Evolutionary conservation across 2,888 invertebrate genomes (phyloP).

Genomic region (Penaeus monodon): DNA sequence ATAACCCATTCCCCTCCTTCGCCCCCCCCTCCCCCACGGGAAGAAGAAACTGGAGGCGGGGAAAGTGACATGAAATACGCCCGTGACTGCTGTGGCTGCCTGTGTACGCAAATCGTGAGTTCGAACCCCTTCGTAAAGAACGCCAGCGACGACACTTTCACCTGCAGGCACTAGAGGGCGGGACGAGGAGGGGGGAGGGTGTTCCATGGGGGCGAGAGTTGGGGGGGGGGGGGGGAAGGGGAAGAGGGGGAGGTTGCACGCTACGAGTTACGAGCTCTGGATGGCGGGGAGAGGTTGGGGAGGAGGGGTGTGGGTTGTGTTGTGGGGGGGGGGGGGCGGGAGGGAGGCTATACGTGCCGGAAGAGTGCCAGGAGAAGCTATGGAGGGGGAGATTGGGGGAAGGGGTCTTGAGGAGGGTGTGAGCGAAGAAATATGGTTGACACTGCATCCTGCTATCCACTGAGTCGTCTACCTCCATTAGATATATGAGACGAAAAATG

Average conservation of each 20-base stretch:
- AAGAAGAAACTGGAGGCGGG: constrained; percentile 1
- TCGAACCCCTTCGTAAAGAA: too few relatives aligned
- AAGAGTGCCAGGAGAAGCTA: background rate
- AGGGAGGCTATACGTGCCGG: background rate
- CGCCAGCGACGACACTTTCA: too few relatives aligned
- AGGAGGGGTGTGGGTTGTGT: background rate
- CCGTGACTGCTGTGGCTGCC: too few relatives aligned
- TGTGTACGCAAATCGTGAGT: too few relatives aligned
- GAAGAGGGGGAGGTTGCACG: background rate
- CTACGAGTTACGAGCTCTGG: background rate
- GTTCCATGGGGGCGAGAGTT: too few relatives aligned
- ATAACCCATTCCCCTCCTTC: background rate
- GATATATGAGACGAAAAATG: background rate
- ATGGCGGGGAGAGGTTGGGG: background rate
- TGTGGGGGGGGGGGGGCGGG: background rate
- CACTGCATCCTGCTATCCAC: too few relatives aligned
- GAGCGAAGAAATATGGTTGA: too few relatives aligned
- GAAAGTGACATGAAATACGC: constrained; percentile 5
- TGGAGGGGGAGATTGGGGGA: background rate
- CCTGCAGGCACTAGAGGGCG: too few relatives aligned
- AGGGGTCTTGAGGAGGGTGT: background rate
- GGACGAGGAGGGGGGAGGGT: too few relatives aligned
- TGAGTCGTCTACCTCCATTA: too few relatives aligned
- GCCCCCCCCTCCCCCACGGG: background rate
- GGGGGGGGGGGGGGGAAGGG: background rate